Evolutionary conservation across 2,888 invertebrate species (phyloP).

Genomic region (Esperia sulphurella): DNA sequence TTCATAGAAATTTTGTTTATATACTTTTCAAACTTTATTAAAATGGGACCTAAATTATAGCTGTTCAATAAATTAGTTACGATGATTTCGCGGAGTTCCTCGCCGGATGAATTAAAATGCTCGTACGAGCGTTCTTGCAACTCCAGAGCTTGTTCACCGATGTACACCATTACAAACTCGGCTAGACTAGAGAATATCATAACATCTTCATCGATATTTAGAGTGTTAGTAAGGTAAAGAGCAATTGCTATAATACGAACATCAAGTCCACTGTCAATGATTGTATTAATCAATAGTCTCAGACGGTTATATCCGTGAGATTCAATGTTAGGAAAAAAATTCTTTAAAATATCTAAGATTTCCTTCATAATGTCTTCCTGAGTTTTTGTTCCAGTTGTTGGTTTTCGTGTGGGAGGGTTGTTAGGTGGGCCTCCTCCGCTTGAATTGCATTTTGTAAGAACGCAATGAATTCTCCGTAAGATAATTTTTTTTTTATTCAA

Average conservation of each 20-base stretch:
- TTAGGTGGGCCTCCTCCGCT: neutral
- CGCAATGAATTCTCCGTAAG: too few species aligned
- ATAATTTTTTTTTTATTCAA: too few species aligned
- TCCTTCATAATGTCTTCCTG: neutral
- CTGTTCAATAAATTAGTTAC: neutral
- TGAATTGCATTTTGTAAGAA: neutral
- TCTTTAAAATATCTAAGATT: neutral
- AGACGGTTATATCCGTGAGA: neutral
- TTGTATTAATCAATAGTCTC: neutral
- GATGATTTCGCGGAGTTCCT: neutral
- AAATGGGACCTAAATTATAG: neutral
- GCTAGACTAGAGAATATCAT: neutral
- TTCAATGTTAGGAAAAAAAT: neutral
- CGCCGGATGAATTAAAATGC: neutral
- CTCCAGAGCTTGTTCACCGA: neutral
- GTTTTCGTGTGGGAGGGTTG: neutral
- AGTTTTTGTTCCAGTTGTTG: neutral
- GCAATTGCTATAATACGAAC: neutral
- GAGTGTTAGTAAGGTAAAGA: neutral
- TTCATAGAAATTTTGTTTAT: neutral
- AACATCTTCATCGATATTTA: neutral
- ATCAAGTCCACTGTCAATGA: neutral
- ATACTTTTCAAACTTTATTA: neutral
- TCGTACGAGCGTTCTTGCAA: neutral
- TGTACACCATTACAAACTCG: neutral